Evolutionary conservation across 2,113 vertebrate genomes (phyloP).

Genomic region (Alligator sinensis): DNA sequence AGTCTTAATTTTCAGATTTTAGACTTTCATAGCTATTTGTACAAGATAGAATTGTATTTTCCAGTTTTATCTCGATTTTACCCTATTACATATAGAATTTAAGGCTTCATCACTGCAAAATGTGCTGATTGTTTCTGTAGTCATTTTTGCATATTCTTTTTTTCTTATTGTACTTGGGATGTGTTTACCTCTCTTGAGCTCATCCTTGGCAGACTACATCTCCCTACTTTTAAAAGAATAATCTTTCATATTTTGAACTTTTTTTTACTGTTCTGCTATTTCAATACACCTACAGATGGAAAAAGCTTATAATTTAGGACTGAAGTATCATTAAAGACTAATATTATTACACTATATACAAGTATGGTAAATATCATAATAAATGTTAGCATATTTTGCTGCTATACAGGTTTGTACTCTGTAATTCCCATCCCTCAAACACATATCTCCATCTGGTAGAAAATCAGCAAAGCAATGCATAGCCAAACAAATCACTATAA

Average conservation of each 20-base stretch:
- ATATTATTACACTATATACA: background rate
- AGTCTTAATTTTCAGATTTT: too few species aligned
- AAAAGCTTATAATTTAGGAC: background rate
- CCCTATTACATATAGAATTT: background rate
- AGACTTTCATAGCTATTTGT: background rate
- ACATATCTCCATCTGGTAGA: background rate
- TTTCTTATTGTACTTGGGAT: background rate
- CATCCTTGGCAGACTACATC: background rate
- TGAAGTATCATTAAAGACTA: background rate
- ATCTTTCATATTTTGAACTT: background rate
- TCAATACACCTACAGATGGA: background rate
- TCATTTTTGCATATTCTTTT: background rate
- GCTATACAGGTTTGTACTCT: background rate
- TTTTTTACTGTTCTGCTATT: background rate
- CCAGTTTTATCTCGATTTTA: background rate
- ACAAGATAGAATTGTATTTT: background rate
- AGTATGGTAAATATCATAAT: background rate
- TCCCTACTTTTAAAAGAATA: background rate
- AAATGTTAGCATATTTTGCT: background rate
- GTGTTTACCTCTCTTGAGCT: background rate
- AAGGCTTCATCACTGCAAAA: background rate
- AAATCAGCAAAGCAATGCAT: background rate
- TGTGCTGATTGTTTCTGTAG: background rate
- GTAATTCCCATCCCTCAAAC: background rate
- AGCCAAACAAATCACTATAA: background rate